These are phyloP conservation scores for Napeogenes sylphis DNA, from an alignment of 2,888 invertebrate genomes.

Conservation along the genomic window DNA sequence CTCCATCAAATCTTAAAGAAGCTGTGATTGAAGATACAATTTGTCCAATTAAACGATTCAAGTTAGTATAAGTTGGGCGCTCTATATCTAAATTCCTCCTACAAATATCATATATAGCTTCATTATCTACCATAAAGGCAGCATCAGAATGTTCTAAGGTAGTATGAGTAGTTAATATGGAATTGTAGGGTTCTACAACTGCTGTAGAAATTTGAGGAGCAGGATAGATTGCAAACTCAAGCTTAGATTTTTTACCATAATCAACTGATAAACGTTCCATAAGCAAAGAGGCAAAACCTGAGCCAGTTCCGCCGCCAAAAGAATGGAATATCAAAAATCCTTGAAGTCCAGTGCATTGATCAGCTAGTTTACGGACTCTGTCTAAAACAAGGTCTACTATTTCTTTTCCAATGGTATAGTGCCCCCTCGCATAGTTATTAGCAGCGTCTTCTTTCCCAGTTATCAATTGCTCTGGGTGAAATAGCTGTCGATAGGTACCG, in stretches of 20 bases:
- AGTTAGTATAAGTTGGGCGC: conserved; percentile 95
- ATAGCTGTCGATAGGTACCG: conserved; percentile 95
- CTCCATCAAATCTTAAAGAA: conserved; percentile 93
- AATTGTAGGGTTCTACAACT: conserved; percentile 97
- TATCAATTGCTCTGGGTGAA: conserved; percentile 97
- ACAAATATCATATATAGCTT: conserved; percentile 94
- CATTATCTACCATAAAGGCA: conserved; percentile 96
- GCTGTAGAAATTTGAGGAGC: conserved; percentile 93
- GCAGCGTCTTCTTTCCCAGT: conserved; percentile 98
- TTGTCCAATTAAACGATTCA: conserved; percentile 96
- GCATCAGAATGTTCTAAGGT: conserved; percentile 96
- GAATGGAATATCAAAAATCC: conserved; percentile 97
- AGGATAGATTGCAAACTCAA: conserved; percentile 97
- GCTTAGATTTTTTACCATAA: conserved; percentile 95
- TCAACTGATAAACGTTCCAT: conserved; percentile 97
- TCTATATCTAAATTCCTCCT: conserved; percentile 95
- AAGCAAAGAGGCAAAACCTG: conserved; percentile 94
- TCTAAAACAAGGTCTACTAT: conserved; percentile 93
- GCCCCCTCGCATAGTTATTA: conserved; percentile 97
- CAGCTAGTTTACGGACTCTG: conserved; percentile 89
- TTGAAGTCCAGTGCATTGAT: conserved; percentile 93
- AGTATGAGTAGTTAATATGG: conserved; percentile 96
- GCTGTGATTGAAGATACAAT: conserved; percentile 96
- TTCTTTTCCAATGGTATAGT: conserved; percentile 97
- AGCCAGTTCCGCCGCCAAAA: conserved; percentile 95